These are phyloP conservation scores for Aphidoletes aphidimyza DNA, from an alignment of 2,888 invertebrate species.

Conservation along the genomic window DNA sequence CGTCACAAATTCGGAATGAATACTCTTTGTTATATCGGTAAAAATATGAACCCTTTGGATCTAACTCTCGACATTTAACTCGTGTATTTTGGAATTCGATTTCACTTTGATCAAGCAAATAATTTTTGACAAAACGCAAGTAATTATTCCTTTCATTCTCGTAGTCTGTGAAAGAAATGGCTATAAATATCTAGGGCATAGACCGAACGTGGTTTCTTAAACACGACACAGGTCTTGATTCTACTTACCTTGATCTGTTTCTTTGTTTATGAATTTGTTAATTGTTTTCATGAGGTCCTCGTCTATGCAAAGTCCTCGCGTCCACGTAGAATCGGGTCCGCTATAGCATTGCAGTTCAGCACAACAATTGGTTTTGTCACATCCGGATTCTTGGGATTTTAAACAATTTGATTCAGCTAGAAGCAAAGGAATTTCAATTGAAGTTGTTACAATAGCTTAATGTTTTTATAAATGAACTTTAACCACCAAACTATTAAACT, in stretches of 20 bases:
- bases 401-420: not conserved
- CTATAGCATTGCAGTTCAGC: not conserved
- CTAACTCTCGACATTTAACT: not conserved
- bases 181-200: not conserved
- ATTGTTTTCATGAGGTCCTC: not conserved
- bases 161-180: not conserved
- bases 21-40: not conserved
- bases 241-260: not conserved
- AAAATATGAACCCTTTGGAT: slow-evolving; percentile 20
- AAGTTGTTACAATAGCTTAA: too few species aligned
- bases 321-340: not conserved
- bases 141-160: not conserved
- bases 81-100: not conserved
- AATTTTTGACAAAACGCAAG: slow-evolving; percentile 17
- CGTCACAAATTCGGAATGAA: slow-evolving; percentile 10
- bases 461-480: too few species aligned
- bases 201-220: not conserved
- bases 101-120: slow-evolving; percentile 23
- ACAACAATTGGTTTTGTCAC: not conserved
- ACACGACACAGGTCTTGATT: not conserved
- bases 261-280: not conserved
- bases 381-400: not conserved
- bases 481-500: too few species aligned
- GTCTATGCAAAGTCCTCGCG: not conserved
- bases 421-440: not conserved